These are phyloP conservation scores for Arctocebus calabarensis DNA, from an alignment of 2,797 vertebrate species.

Conservation along the genomic window DNA sequence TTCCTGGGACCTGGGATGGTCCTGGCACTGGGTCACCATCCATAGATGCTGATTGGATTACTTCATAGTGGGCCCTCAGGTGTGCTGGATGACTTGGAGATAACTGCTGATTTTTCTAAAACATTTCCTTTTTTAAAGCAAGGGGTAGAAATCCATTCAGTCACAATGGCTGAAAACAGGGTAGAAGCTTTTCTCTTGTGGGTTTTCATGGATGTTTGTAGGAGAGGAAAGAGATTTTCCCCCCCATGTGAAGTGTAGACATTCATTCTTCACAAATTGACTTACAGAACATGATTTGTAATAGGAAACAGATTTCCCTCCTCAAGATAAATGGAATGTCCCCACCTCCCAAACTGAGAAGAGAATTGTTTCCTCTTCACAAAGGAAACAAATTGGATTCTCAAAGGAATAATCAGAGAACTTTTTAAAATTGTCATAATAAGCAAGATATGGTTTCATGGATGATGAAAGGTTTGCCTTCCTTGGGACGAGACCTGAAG, in stretches of 20 bases:
- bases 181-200: neutral
- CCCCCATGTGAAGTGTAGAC: constrained; percentile 1
- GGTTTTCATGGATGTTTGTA: neutral
- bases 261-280: constrained; percentile 74
- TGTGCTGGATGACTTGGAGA: neutral
- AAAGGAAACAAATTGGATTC: constrained; percentile 81
- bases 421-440: constrained; percentile 80
- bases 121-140: neutral
- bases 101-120: neutral
- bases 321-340: constrained; percentile 81
- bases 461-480: constrained; percentile 76
- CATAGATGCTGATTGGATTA: neutral
- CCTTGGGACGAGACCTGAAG: constrained; percentile 38
- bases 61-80: neutral
- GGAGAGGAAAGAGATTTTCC: constrained; percentile 36
- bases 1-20: neutral
- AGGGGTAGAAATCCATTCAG: neutral
- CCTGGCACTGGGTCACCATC: neutral
- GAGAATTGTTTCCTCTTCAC: constrained; percentile 82
- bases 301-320: constrained; percentile 81
- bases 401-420: constrained; percentile 81
- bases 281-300: constrained; percentile 75
- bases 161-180: neutral
- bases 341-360: constrained; percentile 78
- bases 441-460: constrained; percentile 81